phyloP scores from a whole-genome alignment of 1,140 invertebrate species.

The Battus philenor region DNA sequence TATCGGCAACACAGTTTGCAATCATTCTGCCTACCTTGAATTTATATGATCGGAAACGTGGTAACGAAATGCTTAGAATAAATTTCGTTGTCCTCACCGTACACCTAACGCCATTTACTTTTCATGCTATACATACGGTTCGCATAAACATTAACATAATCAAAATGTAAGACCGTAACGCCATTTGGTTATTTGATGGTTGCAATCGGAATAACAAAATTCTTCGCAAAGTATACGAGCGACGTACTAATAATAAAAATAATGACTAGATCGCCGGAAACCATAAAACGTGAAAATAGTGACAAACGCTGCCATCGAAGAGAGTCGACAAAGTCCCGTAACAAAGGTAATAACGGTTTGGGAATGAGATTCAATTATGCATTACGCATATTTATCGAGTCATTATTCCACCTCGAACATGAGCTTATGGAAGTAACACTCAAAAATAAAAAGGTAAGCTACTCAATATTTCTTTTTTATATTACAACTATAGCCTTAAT shows the following conservation, averaged over 20 bases:
- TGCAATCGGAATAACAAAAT: slow-evolving; percentile 14
- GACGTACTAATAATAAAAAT: slow-evolving; percentile 10
- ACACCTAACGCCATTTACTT: no score
- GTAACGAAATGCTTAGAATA: no score
- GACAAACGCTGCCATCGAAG: slow-evolving; percentile 4
- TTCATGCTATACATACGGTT: neutral
- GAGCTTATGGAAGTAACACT: no score
- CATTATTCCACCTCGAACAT: no score
- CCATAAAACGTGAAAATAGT: slow-evolving; percentile 15
- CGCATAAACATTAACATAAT: slow-evolving; percentile 7
- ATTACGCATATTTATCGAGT: slow-evolving; percentile 5
- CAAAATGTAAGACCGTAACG: slow-evolving; percentile 10
- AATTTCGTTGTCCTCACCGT: no score
- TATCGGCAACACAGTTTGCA: no score
- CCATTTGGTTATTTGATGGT: slow-evolving; percentile 10
- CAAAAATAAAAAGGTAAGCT: no score
- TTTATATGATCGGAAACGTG: no score
- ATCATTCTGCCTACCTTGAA: no score
- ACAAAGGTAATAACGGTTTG: slow-evolving; percentile 9
- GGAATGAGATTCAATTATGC: slow-evolving; percentile 2
- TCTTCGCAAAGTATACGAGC: neutral
- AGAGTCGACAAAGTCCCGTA: slow-evolving; percentile 12
- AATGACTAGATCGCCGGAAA: slow-evolving; percentile 15
- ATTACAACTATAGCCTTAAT: no score
- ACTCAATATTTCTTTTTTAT: no score